Conservation (phyloP, 2,888 invertebrate species). For the Leptopterna dolabrata region DNA sequence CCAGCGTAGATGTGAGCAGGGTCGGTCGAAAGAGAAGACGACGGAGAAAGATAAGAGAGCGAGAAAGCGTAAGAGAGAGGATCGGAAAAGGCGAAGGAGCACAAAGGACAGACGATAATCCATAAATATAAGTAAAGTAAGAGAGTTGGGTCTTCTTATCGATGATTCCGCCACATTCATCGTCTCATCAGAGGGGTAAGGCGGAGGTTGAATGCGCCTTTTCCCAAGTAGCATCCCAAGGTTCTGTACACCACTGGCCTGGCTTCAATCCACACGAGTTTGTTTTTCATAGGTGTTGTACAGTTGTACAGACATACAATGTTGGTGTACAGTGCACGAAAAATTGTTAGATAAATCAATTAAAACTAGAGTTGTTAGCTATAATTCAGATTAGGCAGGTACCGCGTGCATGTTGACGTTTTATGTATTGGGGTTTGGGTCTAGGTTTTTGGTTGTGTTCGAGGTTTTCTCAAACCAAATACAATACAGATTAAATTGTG, state of each 20-base stretch:
- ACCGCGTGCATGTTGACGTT: too few relatives aligned
- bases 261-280: not conserved
- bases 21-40: not conserved
- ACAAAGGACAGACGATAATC: conserved; percentile 25
- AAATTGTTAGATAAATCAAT: too few relatives aligned
- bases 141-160: conserved; percentile 44
- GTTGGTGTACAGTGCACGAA: too few relatives aligned
- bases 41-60: not conserved
- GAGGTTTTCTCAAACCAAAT: too few relatives aligned
- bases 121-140: conserved; percentile 48
- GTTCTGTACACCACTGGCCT: not conserved
- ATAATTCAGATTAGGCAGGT: too few relatives aligned
- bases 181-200: conserved; percentile 41
- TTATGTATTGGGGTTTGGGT: too few relatives aligned
- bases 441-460: too few relatives aligned
- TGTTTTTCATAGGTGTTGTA: not conserved
- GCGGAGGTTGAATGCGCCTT: not conserved
- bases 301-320: not conserved
- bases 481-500: too few relatives aligned
- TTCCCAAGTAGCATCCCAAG: not conserved
- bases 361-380: too few relatives aligned
- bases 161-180: conserved; percentile 55
- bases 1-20: not conserved
- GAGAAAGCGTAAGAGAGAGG: not conserved
- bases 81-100: not conserved